Conservation (phyloP, 2,888 invertebrate genomes). For the Andrena fulva region DNA sequence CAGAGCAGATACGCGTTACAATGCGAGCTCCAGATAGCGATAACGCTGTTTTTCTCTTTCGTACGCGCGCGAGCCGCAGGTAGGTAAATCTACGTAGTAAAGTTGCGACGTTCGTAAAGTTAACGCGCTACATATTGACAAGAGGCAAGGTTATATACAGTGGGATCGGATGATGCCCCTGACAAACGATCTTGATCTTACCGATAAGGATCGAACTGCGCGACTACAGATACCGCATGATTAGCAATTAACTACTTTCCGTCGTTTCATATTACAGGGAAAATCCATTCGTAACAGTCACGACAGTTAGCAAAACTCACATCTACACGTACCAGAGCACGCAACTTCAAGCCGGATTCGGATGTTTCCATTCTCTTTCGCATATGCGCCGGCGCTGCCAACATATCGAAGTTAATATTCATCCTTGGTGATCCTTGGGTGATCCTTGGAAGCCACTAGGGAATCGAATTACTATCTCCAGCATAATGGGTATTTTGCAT, state of each 20-base stretch:
- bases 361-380: conserved; percentile 59
- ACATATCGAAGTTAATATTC: conserved; percentile 10
- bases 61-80: neutral
- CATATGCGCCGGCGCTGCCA: conserved; percentile 34
- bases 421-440: too few relatives aligned
- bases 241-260: conserved; percentile 54
- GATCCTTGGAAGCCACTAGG: too few relatives aligned
- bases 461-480: too few relatives aligned
- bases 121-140: conserved; percentile 59
- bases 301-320: conserved; percentile 54
- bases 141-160: conserved; percentile 64
- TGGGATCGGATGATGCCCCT: conserved; percentile 6
- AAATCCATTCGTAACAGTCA: conserved; percentile 48
- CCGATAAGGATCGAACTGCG: conserved; percentile 34
- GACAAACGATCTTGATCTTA: conserved; percentile 33
- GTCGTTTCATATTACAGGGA: conserved; percentile 67
- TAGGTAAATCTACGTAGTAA: conserved; percentile 5
- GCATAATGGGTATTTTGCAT: too few relatives aligned
- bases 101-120: conserved; percentile 22
- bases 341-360: conserved; percentile 65
- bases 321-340: conserved; percentile 49
- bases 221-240: conserved; percentile 39
- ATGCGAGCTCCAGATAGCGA: neutral
- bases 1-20: neutral
- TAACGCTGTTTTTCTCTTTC: neutral